Evolutionary conservation across 2,888 invertebrate genomes (phyloP).

Genomic region (Scaptomyza tumidula): DNA sequence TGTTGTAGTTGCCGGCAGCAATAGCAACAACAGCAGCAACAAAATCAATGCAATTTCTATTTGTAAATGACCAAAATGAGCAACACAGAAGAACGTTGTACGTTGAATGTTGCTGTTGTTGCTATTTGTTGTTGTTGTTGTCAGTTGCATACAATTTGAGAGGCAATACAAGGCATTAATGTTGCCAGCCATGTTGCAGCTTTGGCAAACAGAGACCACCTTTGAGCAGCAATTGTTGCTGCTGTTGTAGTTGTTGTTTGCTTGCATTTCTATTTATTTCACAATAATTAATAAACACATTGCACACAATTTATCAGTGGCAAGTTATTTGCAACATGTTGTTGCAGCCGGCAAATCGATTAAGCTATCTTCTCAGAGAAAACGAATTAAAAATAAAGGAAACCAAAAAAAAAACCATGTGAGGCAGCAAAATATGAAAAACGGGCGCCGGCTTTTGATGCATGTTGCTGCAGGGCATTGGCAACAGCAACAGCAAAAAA

Average conservation of each 20-base stretch:
- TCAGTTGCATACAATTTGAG: slow-evolving; percentile 52
- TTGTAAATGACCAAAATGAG: slow-evolving; percentile 80
- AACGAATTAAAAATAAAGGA: slow-evolving; percentile 65
- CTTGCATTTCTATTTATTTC: slow-evolving; percentile 69
- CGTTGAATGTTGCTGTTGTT: not conserved
- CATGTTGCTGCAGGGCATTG: slow-evolving; percentile 70
- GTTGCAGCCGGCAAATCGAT: slow-evolving; percentile 76
- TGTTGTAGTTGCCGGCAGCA: slow-evolving; percentile 5
- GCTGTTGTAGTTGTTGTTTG: slow-evolving; percentile 27
- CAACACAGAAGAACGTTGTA: slow-evolving; percentile 40
- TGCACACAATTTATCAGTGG: slow-evolving; percentile 80
- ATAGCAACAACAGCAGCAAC: slow-evolving; percentile 26
- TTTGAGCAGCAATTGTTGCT: slow-evolving; percentile 67
- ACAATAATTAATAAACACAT: slow-evolving; percentile 78
- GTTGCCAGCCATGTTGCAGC: slow-evolving; percentile 38
- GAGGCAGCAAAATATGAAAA: slow-evolving; percentile 69
- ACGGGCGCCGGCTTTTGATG: slow-evolving; percentile 75
- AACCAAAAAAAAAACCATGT: slow-evolving; percentile 50
- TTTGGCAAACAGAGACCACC: slow-evolving; percentile 71
- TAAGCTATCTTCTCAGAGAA: slow-evolving; percentile 75
- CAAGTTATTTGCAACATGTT: slow-evolving; percentile 38
- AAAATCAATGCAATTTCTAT: slow-evolving; percentile 80
- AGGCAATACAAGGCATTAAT: slow-evolving; percentile 29
- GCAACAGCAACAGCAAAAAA: slow-evolving; percentile 33
- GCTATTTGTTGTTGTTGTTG: slow-evolving; percentile 28